Evolutionary conservation across 2,113 vertebrate genomes (phyloP).

Genomic region (Castor canadensis): DNA sequence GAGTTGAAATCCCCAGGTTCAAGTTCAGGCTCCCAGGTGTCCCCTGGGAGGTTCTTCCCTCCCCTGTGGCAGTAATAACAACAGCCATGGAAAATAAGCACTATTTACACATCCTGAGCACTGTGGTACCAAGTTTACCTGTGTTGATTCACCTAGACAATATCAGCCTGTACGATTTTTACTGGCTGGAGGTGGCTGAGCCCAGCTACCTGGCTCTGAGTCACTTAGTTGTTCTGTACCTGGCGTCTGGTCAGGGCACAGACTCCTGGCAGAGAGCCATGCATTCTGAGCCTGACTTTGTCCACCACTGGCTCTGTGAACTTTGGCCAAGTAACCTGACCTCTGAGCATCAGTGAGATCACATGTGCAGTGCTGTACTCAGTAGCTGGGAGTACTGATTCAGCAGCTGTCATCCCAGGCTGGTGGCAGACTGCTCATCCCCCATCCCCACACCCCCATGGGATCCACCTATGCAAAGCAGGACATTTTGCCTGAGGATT

Average conservation of each 20-base stretch:
- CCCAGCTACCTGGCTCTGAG: background rate
- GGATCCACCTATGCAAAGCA: background rate
- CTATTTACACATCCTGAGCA: rapidly evolving
- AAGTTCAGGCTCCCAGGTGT: background rate
- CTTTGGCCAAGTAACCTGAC: background rate
- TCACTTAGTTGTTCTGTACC: background rate
- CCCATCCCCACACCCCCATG: rapidly evolving
- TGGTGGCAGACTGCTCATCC: background rate
- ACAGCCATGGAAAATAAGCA: background rate
- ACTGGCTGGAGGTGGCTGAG: rapidly evolving
- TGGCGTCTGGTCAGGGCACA: background rate
- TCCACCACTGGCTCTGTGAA: background rate
- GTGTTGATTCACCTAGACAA: rapidly evolving
- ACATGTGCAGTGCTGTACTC: background rate
- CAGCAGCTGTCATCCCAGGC: background rate
- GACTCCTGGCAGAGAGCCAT: background rate
- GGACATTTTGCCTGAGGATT: background rate
- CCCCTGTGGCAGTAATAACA: background rate
- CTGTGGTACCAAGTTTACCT: background rate
- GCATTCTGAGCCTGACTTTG: background rate
- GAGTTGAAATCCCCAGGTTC: background rate
- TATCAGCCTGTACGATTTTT: background rate
- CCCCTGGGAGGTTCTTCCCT: background rate
- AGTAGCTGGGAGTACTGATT: background rate
- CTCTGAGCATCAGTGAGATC: background rate